Base-by-base conservation (phyloP, 2,113 vertebrate species). In the Cololabis saira region DNA sequence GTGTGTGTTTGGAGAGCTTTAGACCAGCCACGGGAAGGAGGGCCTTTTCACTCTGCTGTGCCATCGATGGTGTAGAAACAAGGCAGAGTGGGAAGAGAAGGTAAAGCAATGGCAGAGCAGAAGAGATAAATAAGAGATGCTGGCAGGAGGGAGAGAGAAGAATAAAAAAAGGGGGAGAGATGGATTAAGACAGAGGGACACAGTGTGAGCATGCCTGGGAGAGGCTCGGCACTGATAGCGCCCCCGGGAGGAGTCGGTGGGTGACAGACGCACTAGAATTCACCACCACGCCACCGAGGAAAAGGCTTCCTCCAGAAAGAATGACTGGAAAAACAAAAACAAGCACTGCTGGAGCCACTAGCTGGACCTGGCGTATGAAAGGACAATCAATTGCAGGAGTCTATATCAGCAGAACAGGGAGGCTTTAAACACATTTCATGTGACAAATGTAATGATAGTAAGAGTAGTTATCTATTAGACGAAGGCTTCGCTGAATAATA, bases 181-280 rank as follows among this genome's bases (percentile, higher is more conserved):
- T 0, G 49, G 78, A 82, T 78, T 81, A 79, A 70, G 71, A 78
- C 78, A 73, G 64, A 51, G 51, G 58, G 79, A 67, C 64, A 68
- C 57, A 60, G 71, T 81, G 76, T 76, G 74, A 72, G 77, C 69
- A 81, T 55, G 81, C 65, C 85, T 74, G 84, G 64, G 86, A 85
- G 81, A 83, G 79, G 65, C 81, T 82, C 74, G 74, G 76, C 60
- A 55, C 78, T 49, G 73, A 88, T 83, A 82, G 81, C 42, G 56
- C 83, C 77, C 67, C 55, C 76, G 79, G 83, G 85, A 83, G 58
- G 82, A 84, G 82, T 74, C 50, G 16, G 59, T 58, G 84, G 80
- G 71, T 83, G 83, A 85, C 80, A 85, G 80, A 81, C 76, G 62
- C 58, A 74, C 77, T 76, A 81, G 65, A 80, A 87, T 71, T 67